Conservation (phyloP, 2,113 vertebrate genomes). For the Prunella fulvescens region DNA sequence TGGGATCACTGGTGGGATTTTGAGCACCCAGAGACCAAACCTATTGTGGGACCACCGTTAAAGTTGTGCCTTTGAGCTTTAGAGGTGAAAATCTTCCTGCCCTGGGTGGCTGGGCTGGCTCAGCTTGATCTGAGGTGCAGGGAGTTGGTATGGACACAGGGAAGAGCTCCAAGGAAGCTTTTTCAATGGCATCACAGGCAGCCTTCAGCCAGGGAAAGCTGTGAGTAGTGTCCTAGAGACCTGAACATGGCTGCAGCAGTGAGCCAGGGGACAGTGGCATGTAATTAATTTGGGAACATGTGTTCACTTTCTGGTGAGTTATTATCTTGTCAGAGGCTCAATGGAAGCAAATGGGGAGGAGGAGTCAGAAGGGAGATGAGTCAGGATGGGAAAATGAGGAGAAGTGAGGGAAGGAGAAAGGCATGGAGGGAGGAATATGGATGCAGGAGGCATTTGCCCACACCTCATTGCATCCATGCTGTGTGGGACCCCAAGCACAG, state of each 20-base stretch:
- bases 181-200: accelerated
- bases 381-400: accelerated
- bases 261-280: neutral
- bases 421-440: neutral
- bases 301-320: constrained; percentile 9
- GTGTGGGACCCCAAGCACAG: neutral
- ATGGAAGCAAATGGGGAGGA: neutral
- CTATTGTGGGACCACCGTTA: accelerated
- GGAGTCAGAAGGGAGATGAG: neutral
- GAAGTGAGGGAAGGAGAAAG: neutral
- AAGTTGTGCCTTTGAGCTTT: neutral
- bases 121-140: neutral
- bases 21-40: neutral
- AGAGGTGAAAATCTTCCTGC: neutral
- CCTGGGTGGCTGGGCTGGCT: neutral
- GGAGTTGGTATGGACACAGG: accelerated
- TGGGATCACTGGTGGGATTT: accelerated
- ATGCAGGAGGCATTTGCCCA: neutral
- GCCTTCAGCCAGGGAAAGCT: neutral
- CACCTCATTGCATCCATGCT: accelerated
- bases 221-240: neutral
- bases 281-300: neutral
- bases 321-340: constrained; percentile 16
- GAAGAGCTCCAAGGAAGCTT: neutral
- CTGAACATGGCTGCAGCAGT: neutral